Evolutionary conservation across 2,797 vertebrate species (phyloP).

Genomic region (Melanotaenia trifasciata): DNA sequence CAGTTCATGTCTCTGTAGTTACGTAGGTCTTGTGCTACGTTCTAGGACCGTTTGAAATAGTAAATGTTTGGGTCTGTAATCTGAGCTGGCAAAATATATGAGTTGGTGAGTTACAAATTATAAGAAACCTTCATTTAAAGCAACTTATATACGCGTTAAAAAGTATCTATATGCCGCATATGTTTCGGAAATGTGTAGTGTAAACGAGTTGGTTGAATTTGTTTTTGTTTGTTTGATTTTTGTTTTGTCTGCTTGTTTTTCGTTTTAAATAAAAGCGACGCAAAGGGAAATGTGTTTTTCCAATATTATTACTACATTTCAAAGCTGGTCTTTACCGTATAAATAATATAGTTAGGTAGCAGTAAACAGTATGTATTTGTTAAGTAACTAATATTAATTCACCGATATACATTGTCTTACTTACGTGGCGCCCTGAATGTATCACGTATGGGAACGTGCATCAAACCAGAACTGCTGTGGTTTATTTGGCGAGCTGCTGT

Average conservation of each 20-base stretch:
- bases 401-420: background rate
- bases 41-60: background rate
- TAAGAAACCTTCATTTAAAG: background rate
- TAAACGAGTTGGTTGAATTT: background rate
- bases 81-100: background rate
- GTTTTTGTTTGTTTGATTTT: no score
- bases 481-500: background rate
- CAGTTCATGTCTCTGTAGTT: no score
- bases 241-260: background rate
- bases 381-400: no score
- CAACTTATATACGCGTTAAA: background rate
- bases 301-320: background rate
- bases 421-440: conserved; percentile 24
- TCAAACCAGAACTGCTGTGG: background rate
- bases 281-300: background rate
- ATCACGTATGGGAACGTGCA: background rate
- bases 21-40: background rate
- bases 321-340: no score
- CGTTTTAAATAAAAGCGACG: background rate
- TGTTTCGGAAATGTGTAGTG: background rate
- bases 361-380: background rate
- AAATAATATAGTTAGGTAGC: background rate
- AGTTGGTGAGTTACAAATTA: background rate
- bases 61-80: background rate
- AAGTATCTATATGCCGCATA: background rate